Conservation (phyloP, 2,797 vertebrate species). For the Apogon hyalosoma region DNA sequence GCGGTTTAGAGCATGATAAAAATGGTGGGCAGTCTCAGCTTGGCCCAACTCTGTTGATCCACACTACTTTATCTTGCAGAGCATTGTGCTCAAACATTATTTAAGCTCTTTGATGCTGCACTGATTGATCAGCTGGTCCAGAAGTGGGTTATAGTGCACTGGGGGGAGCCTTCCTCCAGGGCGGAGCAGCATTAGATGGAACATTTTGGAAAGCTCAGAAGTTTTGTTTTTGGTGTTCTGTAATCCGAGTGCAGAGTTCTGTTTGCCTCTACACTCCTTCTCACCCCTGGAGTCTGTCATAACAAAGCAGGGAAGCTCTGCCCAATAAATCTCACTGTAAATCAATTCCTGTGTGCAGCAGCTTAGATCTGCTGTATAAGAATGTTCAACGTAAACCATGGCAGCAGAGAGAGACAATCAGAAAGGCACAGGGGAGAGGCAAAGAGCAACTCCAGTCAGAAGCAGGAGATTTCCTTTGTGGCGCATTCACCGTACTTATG, state of each 20-base stretch:
- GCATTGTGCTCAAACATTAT: slow-evolving; percentile 24
- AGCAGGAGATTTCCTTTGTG: slow-evolving; percentile 72
- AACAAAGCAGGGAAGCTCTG: slow-evolving; percentile 71
- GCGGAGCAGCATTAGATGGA: slow-evolving; percentile 36
- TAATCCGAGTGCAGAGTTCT: slow-evolving; percentile 59
- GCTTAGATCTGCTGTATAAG: slow-evolving; percentile 56
- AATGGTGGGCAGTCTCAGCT: slow-evolving; percentile 43
- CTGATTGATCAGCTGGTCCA: slow-evolving; percentile 23
- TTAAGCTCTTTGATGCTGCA: slow-evolving; percentile 32
- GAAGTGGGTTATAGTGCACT: slow-evolving; percentile 27
- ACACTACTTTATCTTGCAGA: slow-evolving; percentile 30
- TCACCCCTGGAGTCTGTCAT: slow-evolving; percentile 72
- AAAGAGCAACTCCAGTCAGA: slow-evolving; percentile 53
- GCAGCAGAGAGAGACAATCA: slow-evolving; percentile 49
- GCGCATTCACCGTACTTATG: slow-evolving; percentile 68
- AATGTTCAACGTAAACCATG: slow-evolving; percentile 68
- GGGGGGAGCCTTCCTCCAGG: slow-evolving; percentile 22
- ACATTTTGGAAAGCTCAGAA: slow-evolving; percentile 62
- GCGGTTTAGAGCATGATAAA: slow-evolving; percentile 71
- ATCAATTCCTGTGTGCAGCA: slow-evolving; percentile 69
- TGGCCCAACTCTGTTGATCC: slow-evolving; percentile 33
- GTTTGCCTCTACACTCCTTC: slow-evolving; percentile 52
- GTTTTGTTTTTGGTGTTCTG: slow-evolving; percentile 65
- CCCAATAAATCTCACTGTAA: slow-evolving; percentile 69
- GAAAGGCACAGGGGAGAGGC: slow-evolving; percentile 41